Percentiles rank a stretch among this genome's conserved stretches.
Conservation (phyloP, 1,140 invertebrate genomes). For the Meloidogyne floridensis region DNA sequence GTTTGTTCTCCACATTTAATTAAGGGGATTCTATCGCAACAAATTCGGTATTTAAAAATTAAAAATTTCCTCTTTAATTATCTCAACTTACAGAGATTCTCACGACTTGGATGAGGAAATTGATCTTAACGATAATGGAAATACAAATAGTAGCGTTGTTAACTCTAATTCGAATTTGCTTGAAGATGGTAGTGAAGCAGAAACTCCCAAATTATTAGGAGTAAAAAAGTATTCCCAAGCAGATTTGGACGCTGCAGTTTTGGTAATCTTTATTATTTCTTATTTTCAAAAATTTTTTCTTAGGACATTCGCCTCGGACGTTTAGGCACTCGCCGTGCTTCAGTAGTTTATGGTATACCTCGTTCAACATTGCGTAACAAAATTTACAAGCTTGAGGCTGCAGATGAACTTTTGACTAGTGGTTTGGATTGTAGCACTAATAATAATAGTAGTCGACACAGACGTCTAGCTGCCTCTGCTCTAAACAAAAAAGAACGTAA, state of each 20-base stretch:
- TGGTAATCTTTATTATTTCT: conserved; percentile 19
- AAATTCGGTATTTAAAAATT: not conserved
- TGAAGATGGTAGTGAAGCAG: conserved; percentile 20
- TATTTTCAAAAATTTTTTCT: conserved; percentile 66
- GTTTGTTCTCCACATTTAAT: not conserved
- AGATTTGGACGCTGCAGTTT: conserved; percentile 40
- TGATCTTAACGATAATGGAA: not conserved
- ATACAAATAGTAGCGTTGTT: not conserved
- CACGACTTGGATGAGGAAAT: not conserved
- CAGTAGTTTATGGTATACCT: conserved; percentile 90
- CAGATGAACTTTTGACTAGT: conserved; percentile 63
- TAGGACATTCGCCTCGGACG: conserved; percentile 88
- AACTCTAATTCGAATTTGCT: not conserved
- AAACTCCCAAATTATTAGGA: conserved; percentile 23
- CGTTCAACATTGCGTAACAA: conserved; percentile 91
- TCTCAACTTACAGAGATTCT: not conserved
- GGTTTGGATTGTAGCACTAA: conserved; percentile 59
- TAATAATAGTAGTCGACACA: conserved; percentile 51
- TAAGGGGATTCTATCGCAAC: not conserved
- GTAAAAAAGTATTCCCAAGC: conserved; percentile 38
- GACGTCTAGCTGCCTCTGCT: conserved; percentile 32
- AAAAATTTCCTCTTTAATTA: not conserved
- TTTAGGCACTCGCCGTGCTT: conserved; percentile 84
- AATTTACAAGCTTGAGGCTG: conserved; percentile 80
- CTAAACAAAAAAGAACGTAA: conserved; percentile 31